Percentiles rank a stretch among this genome's conserved stretches.
Conservation (phyloP, 2,888 invertebrate genomes). For the Arrhopalites spinosus region DNA sequence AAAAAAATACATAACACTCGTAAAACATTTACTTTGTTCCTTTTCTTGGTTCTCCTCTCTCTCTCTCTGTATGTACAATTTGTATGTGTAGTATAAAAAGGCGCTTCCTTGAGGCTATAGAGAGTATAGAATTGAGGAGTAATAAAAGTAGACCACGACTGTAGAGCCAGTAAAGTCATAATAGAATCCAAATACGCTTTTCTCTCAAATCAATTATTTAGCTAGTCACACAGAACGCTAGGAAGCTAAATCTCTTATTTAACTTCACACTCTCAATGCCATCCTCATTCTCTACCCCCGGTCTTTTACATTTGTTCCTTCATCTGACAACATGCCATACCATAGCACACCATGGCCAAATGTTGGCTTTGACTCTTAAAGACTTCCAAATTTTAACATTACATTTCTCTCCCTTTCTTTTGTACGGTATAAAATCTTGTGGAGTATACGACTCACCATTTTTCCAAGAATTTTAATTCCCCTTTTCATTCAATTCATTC, state of each 20-base stretch:
- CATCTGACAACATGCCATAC: too few relatives aligned
- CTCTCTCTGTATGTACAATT: neutral
- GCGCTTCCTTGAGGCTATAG: neutral
- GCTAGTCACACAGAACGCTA: neutral
- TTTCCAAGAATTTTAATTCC: too few relatives aligned
- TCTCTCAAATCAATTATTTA: conserved; percentile 16
- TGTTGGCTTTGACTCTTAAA: too few relatives aligned
- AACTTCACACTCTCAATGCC: too few relatives aligned
- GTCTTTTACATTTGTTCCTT: too few relatives aligned
- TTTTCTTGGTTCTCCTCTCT: neutral
- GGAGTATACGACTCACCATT: too few relatives aligned
- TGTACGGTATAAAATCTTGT: too few relatives aligned
- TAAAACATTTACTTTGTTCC: neutral
- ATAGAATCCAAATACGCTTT: neutral
- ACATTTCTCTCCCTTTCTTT: too few relatives aligned
- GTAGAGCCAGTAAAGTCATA: neutral
- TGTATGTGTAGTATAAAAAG: neutral
- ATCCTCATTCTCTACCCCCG: neutral
- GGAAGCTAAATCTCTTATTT: neutral
- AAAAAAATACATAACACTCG: neutral
- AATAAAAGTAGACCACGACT: conserved; percentile 9
- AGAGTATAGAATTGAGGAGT: neutral
- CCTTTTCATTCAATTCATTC: too few relatives aligned
- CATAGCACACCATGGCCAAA: too few relatives aligned
- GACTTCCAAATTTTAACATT: too few relatives aligned